Evolutionary conservation across 2,888 invertebrate species (phyloP), one percentile per base, ranked within the genome.

Genomic region (Eugnorisma glareosa): DNA sequence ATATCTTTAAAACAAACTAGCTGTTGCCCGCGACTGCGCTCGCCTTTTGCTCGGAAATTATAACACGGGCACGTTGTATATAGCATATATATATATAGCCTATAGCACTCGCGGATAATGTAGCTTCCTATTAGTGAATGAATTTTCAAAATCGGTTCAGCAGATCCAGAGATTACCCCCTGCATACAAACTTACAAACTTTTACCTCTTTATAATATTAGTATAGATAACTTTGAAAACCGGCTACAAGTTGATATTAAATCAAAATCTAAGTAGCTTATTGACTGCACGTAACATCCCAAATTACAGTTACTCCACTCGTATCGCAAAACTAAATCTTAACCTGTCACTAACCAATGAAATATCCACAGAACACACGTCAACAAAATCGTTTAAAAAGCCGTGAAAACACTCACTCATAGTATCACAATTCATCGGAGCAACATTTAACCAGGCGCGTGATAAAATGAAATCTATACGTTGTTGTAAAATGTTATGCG

Each of bases 381-480:
- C 64, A 43, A 57, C 67, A 48, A 57, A 67, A 77, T 72, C 67
- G 67, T 82, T 82, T 77, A 64, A 71, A 83, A 73, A 71, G 63
- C 69, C 10, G 57, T 83, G 73, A 64, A 75, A 54, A 64, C 45
- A 57, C 67, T 69, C 67, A 75, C 72, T 86, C 77, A 82, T 67
- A 73, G 61, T 77, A 81, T 82, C 82, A 84, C 82, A 88, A 88
- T 86, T 85, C 85, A 88, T 86, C 75, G 79, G 78, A 66, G 80
- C 70, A 82, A 86, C 88, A 88, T 88, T 91, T 91, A 92, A 92
- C 92, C 86, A 89, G 89, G 81, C 86, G 83, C 79, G 92, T 91
- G 92, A 93, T 92, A 93, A 92, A 92, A 92, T 90, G 90, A 93
- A 90, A 93, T 92, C 91, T 91, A 92, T 93, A 91, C 88, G 91